Evolutionary conservation across 2,888 invertebrate genomes (phyloP), one percentile per base, ranked within the genome.

Genomic region (Nomada goodeniana): DNA sequence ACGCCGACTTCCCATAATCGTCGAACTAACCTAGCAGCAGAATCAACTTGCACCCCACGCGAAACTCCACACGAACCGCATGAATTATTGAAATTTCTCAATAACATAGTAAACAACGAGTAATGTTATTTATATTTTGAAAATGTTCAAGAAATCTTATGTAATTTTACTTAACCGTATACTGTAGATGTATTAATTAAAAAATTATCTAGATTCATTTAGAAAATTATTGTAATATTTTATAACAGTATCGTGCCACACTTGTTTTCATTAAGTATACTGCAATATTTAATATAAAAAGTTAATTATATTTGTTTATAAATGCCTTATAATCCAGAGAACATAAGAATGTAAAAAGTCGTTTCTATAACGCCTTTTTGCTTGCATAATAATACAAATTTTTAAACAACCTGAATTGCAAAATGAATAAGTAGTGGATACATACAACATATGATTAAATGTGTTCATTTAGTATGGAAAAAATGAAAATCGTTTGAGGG

Each of bases 1-100:
- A 85, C 90, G 85, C 86, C 86, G 84, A 76, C 80, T 80, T 68
- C 57, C 80, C 72, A 69, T 75, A 70, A 64, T 80, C 80, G 74
- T 72, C 68, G 60, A 75, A 42, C 81, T 81, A 83, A 85, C 79
- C 87, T 80, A 77, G 83, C 81, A 69, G 71, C 23, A 42, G 42
- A 63, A 65, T 79, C 71, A 53, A 68, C 68, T 74, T 63, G 73
- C 74, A 82, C 73, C 64, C 78, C 65, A 65, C 68, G n/a, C n/a
- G 60, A 74, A 74, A 59, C 52, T 78, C 60, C 23, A 55, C 52
- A 26, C 52, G 42, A 53, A 76, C 42, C 20, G 26, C 59, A 65
- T 63, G 11, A 65, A 64, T 65, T 69, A 72, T 76, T 26, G 20
- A 68, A 68, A 71, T 53, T 50, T 44, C 29, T 18, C 65, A 47